phyloP scores from a whole-genome alignment of 2,888 invertebrate genomes.

The Polia nebulosa region DNA sequence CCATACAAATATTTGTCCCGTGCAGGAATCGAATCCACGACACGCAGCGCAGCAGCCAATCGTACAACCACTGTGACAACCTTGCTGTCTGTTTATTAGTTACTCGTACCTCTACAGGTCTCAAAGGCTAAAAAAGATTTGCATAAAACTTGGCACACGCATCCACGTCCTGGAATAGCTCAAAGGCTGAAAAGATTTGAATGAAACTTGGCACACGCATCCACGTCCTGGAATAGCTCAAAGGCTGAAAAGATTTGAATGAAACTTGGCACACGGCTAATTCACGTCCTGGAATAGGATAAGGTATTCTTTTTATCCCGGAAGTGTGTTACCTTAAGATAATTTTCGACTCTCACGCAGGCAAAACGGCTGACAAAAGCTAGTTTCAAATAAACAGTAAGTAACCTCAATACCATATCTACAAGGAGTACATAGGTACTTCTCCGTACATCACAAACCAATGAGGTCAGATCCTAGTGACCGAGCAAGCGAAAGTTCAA shows the following conservation, averaged over 20 bases:
- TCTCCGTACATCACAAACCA: constrained; percentile 14
- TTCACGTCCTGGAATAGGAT: too few species aligned
- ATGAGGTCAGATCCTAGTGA: constrained; percentile 53
- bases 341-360: not conserved
- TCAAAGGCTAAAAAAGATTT: too few species aligned
- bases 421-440: constrained; percentile 29
- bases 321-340: too few species aligned
- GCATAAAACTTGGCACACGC: too few species aligned
- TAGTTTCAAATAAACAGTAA: not conserved
- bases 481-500: constrained; percentile 58
- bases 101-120: too few species aligned
- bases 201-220: too few species aligned
- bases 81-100: not conserved
- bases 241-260: too few species aligned
- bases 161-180: too few species aligned
- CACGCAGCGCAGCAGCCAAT: not conserved
- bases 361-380: not conserved
- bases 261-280: too few species aligned
- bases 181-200: too few species aligned
- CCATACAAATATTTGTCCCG: not conserved
- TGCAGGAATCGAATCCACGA: not conserved
- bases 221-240: too few species aligned
- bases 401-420: constrained; percentile 22
- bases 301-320: too few species aligned
- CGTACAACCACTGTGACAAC: not conserved